Evolutionary conservation across 37 sponge, comb jelly and placozoan genomes (phyloP).

Genomic region (Ianthella basta): DNA sequence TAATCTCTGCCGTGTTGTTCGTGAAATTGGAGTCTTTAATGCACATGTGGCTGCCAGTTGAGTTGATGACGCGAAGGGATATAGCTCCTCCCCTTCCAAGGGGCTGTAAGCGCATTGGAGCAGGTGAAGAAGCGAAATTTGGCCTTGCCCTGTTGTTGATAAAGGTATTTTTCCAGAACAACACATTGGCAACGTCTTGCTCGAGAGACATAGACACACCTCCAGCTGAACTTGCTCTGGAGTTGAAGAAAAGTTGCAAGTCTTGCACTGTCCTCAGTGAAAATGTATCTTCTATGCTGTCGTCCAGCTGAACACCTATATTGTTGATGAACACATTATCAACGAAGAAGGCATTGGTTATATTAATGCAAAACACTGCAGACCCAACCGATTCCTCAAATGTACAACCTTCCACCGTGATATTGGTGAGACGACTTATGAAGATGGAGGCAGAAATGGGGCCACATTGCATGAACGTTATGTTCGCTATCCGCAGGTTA

Average conservation of each 20-base stretch:
- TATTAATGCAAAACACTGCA: neutral
- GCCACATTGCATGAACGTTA: constrained; percentile 67
- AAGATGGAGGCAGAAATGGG: constrained; percentile 39
- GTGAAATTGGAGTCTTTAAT: neutral
- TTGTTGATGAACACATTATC: neutral
- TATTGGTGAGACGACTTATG: neutral
- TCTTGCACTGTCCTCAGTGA: no score
- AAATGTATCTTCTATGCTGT: neutral
- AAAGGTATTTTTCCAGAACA: neutral
- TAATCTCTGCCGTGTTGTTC: neutral
- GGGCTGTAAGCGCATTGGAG: neutral
- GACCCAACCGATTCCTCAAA: neutral
- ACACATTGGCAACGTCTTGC: neutral
- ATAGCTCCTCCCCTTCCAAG: constrained; percentile 15
- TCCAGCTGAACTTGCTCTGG: constrained; percentile 1
- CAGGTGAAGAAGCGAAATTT: neutral
- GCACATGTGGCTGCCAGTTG: neutral
- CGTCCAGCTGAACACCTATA: neutral
- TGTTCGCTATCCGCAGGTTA: constrained; percentile 23
- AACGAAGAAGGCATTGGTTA: neutral
- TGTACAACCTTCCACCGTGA: constrained; percentile 49
- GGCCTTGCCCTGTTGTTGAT: constrained; percentile 11
- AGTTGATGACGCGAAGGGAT: neutral
- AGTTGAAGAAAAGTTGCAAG: constrained; percentile 2
- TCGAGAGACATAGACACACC: neutral